These are phyloP conservation scores for Scaptomyza hsui DNA, from an alignment of 1,140 invertebrate genomes.

Conservation along the genomic window DNA sequence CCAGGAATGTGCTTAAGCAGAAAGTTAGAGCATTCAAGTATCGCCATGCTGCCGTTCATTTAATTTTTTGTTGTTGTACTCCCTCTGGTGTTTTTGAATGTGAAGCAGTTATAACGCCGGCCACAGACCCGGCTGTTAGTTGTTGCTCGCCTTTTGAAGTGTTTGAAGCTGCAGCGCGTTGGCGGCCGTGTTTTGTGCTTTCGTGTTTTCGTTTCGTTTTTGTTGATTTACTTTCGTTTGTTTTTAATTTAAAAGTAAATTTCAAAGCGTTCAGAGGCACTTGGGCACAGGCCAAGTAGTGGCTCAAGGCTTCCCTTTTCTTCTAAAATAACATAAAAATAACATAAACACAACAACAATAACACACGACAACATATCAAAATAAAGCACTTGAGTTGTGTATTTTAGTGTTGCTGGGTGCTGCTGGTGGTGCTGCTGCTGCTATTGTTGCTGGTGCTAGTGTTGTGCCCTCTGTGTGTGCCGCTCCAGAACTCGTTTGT, in stretches of 20 bases:
- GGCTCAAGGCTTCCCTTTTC: conserved; percentile 35
- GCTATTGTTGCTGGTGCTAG: conserved; percentile 29
- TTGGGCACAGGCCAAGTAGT: conserved; percentile 20
- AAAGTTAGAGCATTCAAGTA: conserved; percentile 3
- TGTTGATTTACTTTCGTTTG: conserved; percentile 81
- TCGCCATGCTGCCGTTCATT: background rate
- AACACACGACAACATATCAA: conserved; percentile 57
- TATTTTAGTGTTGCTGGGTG: conserved; percentile 31
- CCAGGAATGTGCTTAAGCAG: background rate
- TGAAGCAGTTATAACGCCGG: conserved; percentile 56
- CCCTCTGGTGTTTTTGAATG: conserved; percentile 46
- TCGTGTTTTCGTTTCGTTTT: conserved; percentile 73
- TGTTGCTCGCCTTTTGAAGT: conserved; percentile 59
- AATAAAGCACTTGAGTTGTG: conserved; percentile 72
- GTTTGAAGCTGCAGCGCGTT: conserved; percentile 65
- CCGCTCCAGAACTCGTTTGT: conserved; percentile 75
- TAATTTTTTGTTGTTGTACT: conserved; percentile 28
- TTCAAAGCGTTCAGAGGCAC: conserved; percentile 39
- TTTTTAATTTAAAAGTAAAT: conserved; percentile 77
- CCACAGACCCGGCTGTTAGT: conserved; percentile 49
- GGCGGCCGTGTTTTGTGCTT: conserved; percentile 42
- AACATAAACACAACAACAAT: conserved; percentile 28
- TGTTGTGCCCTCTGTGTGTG: conserved; percentile 42
- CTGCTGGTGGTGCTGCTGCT: conserved; percentile 13
- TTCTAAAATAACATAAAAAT: conserved; percentile 15